A percentile compares a stretch with the other conserved stretches of the same genome.
These are phyloP conservation scores for Poecilus cupreus DNA, from an alignment of 2,888 invertebrate species.

Conservation along the genomic window DNA sequence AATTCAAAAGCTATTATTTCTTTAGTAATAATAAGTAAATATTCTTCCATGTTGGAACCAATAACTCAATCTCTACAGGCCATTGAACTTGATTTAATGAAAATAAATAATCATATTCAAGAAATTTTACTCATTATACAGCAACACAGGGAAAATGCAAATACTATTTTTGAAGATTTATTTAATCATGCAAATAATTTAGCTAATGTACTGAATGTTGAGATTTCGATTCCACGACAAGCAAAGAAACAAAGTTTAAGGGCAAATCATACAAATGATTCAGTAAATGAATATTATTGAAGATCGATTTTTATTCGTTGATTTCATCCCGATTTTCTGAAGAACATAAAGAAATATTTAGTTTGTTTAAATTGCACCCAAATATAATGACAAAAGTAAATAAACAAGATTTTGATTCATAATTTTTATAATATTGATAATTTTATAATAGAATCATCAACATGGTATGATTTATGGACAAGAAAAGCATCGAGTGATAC, in stretches of 20 bases:
- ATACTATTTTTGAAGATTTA: not conserved
- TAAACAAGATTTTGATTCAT: not conserved
- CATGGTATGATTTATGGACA: not conserved
- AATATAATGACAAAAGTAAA: not conserved
- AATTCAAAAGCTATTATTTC: no score
- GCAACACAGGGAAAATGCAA: not conserved
- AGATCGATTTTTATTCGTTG: not conserved
- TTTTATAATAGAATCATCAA: not conserved
- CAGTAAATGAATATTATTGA: not conserved
- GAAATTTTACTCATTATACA: not conserved
- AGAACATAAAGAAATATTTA: conserved; percentile 5
- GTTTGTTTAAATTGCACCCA: not conserved
- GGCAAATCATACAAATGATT: not conserved
- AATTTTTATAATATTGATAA: conserved; percentile 4
- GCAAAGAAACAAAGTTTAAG: not conserved
- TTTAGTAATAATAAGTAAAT: no score
- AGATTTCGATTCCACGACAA: not conserved
- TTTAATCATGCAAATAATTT: conserved; percentile 1
- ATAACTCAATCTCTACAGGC: no score
- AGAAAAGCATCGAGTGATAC: not conserved
- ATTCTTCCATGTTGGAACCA: no score
- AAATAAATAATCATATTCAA: not conserved
- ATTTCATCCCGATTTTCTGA: conserved; percentile 7
- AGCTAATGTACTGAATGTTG: conserved; percentile 5
- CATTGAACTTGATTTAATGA: not conserved